These are phyloP conservation scores for Apeltes quadracus DNA, from an alignment of 2,113 vertebrate genomes.

Conservation along the genomic window DNA sequence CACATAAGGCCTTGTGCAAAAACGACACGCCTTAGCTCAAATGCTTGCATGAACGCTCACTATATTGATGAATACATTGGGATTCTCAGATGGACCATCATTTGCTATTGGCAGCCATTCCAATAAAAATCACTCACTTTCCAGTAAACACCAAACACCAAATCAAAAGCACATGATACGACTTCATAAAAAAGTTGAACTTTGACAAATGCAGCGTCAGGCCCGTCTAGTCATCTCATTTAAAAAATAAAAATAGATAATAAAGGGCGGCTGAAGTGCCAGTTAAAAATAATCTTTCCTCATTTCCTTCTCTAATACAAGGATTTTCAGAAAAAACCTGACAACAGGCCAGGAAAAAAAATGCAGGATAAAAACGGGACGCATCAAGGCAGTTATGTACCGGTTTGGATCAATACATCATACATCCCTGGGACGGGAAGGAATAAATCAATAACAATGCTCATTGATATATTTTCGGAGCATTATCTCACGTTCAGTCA, in stretches of 20 bases:
- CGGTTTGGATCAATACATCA: constrained; percentile 50
- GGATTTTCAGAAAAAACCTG: neutral
- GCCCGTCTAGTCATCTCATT: constrained; percentile 15
- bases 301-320: neutral
- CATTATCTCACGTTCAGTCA: constrained; percentile 25
- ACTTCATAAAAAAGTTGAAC: no score
- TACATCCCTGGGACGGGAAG: constrained; percentile 21
- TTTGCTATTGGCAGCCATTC: neutral
- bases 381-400: constrained; percentile 24
- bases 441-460: constrained; percentile 17
- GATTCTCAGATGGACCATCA: neutral
- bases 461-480: constrained; percentile 9
- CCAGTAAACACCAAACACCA: neutral
- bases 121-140: neutral
- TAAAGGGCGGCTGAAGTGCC: neutral
- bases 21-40: neutral
- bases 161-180: neutral
- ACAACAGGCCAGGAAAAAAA: constrained; percentile 14
- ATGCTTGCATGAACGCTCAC: neutral
- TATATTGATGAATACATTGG: neutral
- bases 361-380: constrained; percentile 31
- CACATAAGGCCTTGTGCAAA: neutral
- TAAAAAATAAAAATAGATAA: constrained; percentile 3
- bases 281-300: constrained; percentile 19
- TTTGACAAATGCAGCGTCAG: constrained; percentile 5